Evolutionary conservation across 30 jellyfish, hydroid and myxozoan species (phyloP), one percentile per base, ranked within the genome.

Genomic region (Aurelia coerulea): DNA sequence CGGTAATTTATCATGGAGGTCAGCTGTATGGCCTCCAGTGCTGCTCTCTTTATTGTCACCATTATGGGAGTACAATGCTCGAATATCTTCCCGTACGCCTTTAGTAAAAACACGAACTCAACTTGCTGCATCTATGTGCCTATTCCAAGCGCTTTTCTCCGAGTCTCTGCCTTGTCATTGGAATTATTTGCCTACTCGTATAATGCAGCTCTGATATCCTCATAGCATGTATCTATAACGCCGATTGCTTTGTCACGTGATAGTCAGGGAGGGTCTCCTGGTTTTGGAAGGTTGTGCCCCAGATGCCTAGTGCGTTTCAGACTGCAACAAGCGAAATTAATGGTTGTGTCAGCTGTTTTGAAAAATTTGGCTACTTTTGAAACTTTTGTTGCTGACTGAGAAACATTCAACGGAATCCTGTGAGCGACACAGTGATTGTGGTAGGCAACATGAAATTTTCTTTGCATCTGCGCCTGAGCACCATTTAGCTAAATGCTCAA

Each of bases 91-190:
- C 83, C 64, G 74, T 62, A 62, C 69, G 62, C 2, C 58, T 80
- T 75, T 1, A 59, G 68, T 75, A 79, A 79, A 79, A 79, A 79
- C 82, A 81, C 73, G 52, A 81, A 81, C 73, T 66, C 53, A 31
- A 68, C 85, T 64, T 81, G 75, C 73, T 35, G 50, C 85, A 67
- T 46, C 84, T 81, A 53, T 66, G 85, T 81, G 62, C 85, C 91
- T 35, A 65, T 81, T 67, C 85, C 85, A 81, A 83, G 74, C 15
- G 91, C 91, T 67, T 81, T 81, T 17, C 29, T 53, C 75, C 67
- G 83, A 42, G 91, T 81, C 74, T 81, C 52, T 81, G 91, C 91
- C 74, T 81, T 81, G 73, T 65, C 91, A 19, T 68, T 52, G 74
- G 91, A 46, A 81, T 37, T 65, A 52, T 65, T 81, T 68, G 74